Base-by-base conservation (phyloP, 1,140 invertebrate species). In the Coenobita brevimanus region DNA sequence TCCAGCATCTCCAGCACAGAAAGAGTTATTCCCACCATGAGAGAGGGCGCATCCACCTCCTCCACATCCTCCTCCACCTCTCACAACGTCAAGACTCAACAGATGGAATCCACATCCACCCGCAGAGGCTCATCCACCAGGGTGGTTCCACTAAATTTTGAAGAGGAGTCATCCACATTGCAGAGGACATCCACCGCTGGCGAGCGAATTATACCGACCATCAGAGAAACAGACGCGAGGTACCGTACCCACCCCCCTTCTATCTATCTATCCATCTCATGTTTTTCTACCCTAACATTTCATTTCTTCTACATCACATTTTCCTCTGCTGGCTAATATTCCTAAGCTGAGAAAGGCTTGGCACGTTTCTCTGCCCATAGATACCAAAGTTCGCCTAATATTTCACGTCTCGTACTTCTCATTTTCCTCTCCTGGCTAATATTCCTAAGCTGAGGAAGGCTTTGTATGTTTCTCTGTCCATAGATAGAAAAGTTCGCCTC, bases 111-210 rank as follows among this genome's bases (percentile, higher is more conserved):
- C 8, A 30, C 67, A 3, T 3, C 69, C 21, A 33, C 13, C 6
- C 85, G 85, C 50, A 79, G 67, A n/a, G 64, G 76, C 21, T 87
- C 85, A n/a, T 46, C 21, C 27, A 80, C 60, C 4, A 87, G 85
- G 67, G 71, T 87, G 27, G 80, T 87, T 57, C 85, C 85, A 24
- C 78, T 87, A 6, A 87, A 50, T n/a, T 15, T 87, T 15, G 85
- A 87, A 21, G 85, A 67, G 8, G 85, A 87, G 17, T 36, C 78
- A 54, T 15, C 30, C 46, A 27, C 50, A 46, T 15, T 24, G 3
- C 43, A 62, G 36, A 50, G 60, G 67, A 33, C 41, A 24, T 38
- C 73, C 24, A 50, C 38, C 62, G 33, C 80, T n/a, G 24, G 15
- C 17, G 82, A 85, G 54, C 57, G 38, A 33, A 17, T 85, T 8